These are phyloP conservation scores for Hylyphantes graminicola DNA, from an alignment of 1,140 invertebrate species.

Conservation along the genomic window DNA sequence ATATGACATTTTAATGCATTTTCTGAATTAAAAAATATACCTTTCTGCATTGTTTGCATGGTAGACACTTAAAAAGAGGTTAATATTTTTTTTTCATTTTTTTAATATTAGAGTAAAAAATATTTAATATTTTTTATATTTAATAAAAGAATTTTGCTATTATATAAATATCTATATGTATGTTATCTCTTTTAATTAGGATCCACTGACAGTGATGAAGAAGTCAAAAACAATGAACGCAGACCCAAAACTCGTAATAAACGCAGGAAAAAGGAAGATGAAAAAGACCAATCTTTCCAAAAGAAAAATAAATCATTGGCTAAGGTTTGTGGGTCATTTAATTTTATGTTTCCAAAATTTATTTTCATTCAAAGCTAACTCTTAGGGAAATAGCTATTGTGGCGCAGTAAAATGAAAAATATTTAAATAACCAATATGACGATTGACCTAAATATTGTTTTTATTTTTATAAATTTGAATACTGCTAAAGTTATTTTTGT, in stretches of 20 bases:
- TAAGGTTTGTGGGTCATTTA: constrained; percentile 1
- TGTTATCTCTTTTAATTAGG: neutral
- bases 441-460: no score
- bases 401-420: no score
- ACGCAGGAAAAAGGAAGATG: constrained; percentile 41
- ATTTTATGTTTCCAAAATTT: neutral
- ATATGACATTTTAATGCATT: no score
- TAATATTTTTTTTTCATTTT: no score
- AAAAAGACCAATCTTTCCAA: neutral
- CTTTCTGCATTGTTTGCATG: no score
- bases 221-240: constrained; percentile 28
- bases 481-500: neutral
- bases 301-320: constrained; percentile 26
- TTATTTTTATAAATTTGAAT: neutral
- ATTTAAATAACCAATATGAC: no score
- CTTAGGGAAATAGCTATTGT: no score
- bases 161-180: neutral
- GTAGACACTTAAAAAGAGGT: no score
- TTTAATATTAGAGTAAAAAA: no score
- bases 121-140: no score
- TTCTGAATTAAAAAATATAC: no score
- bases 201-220: constrained; percentile 50
- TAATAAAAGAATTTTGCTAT: neutral
- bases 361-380: neutral
- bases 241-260: constrained; percentile 48